Base-by-base conservation (phyloP, 2,797 vertebrate species). In the Schizopygopsis malacanthus region DNA sequence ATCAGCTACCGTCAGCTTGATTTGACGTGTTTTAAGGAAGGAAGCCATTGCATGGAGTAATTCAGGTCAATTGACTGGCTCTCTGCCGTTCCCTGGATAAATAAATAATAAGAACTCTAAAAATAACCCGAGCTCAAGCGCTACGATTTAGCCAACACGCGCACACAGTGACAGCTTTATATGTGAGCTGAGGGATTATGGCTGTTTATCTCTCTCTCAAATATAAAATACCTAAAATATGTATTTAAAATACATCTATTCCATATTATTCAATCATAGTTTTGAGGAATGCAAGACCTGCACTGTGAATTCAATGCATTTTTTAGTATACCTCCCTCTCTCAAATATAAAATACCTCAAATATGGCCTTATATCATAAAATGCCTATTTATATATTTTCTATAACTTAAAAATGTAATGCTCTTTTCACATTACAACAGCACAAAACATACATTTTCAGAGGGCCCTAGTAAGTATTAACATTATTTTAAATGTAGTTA, bases 51-150 rank as follows among this genome's bases (percentile, higher is more conserved):
- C 25, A 59, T n/a, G 79, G 83, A 73, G 81, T 76, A 82, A 72
- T 83, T 81, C 78, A 78, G 84, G 85, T 86, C 87, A 81, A 84
- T 65, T 85, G 88, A 78, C 71, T 87, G 83, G 86, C 84, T 89
- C 63, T n/a, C 83, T 54, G 87, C 71, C 87, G 56, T 67, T 9
- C 65, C 69, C 16, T 86, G 72, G 77, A 47, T 87, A 88, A 90
- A 90, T 88, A 88, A 89, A 87, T 79, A 70, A 89, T 82, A 65
- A 78, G 83, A 65, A 54, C 8, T 82, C 83, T 85, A 71, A 88
- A 90, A 88, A 88, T 90, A 89, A 87, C 77, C 70, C n/a, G 54
- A 70, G 85, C 82, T 73, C 86, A 77, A 84, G 81, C 28, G 50
- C 7, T 33, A 73, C 45, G 45, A 70, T 76, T 45, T 72, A 65